Evolutionary conservation across 2,888 invertebrate genomes (phyloP).

Genomic region (Cosmia trapezina): DNA sequence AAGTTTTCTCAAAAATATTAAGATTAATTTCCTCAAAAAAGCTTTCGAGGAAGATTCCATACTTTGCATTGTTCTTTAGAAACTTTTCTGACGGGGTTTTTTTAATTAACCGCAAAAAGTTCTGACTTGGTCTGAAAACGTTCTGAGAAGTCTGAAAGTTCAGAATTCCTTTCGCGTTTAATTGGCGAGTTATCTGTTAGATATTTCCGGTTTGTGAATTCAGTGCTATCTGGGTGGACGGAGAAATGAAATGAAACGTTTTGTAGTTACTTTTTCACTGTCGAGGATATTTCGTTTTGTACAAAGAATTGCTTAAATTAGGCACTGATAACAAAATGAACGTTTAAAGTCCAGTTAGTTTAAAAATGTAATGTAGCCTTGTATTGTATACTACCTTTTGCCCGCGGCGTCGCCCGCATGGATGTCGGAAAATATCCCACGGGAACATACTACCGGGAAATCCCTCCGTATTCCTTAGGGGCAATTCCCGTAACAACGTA

Average conservation of each 20-base stretch:
- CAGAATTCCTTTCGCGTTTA: slow-evolving; percentile 52
- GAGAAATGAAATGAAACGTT: no score
- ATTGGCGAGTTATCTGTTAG: slow-evolving; percentile 54
- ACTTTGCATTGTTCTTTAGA: slow-evolving; percentile 50
- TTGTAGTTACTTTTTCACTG: not conserved
- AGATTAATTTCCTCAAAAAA: slow-evolving; percentile 59
- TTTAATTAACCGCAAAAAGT: slow-evolving; percentile 66
- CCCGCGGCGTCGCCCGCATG: no score
- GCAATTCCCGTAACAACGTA: no score
- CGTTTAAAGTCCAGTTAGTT: not conserved
- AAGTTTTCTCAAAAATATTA: slow-evolving; percentile 34
- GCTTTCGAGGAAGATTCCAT: slow-evolving; percentile 55
- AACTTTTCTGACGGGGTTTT: slow-evolving; percentile 61
- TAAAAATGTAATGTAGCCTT: not conserved
- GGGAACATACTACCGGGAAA: no score
- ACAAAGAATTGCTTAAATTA: not conserved
- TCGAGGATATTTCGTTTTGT: not conserved
- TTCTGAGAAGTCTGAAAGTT: slow-evolving; percentile 40
- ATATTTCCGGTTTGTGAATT: slow-evolving; percentile 16
- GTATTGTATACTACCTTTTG: not conserved
- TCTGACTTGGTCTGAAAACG: slow-evolving; percentile 36
- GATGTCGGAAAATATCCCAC: no score
- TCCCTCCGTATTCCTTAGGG: no score
- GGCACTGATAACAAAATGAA: not conserved
- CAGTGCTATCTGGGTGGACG: not conserved